Evolutionary conservation across 2,888 invertebrate genomes (phyloP).

Genomic region (Abrostola triplasia): DNA sequence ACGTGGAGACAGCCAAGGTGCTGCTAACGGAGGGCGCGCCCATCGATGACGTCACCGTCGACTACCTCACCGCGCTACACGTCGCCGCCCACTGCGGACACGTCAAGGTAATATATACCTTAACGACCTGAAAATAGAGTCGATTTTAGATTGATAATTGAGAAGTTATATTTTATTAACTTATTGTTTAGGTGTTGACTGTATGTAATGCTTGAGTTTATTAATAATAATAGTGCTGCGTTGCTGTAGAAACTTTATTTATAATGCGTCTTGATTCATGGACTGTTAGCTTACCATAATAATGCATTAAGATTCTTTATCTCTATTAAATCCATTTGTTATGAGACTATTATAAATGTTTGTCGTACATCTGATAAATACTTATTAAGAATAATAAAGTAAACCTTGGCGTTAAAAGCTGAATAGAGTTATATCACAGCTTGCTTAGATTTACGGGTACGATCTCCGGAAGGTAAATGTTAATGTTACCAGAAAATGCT

Average conservation of each 20-base stretch:
- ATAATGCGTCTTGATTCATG: neutral
- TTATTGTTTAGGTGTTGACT: neutral
- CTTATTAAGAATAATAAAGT: no score
- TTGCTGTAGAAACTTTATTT: no score
- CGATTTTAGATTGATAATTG: neutral
- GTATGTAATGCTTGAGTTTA: no score
- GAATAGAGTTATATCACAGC: no score
- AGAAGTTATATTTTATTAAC: neutral
- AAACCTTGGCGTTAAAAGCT: no score
- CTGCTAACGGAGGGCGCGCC: slow-evolving; percentile 97
- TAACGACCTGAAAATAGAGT: neutral
- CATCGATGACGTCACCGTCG: slow-evolving; percentile 99
- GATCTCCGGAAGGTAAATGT: no score
- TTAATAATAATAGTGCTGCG: no score
- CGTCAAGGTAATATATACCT: slow-evolving; percentile 87
- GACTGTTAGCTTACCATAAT: neutral
- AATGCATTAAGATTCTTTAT: neutral
- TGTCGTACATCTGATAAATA: no score
- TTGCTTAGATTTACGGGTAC: no score
- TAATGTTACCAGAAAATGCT: no score
- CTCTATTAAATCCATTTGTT: neutral
- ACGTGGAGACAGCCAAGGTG: slow-evolving; percentile 98
- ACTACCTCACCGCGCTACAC: slow-evolving; percentile 98
- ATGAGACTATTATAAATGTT: no score
- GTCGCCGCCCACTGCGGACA: slow-evolving; percentile 98